phyloP scores from a whole-genome alignment of 2,113 vertebrate genomes.

The Furnarius figulus region DNA sequence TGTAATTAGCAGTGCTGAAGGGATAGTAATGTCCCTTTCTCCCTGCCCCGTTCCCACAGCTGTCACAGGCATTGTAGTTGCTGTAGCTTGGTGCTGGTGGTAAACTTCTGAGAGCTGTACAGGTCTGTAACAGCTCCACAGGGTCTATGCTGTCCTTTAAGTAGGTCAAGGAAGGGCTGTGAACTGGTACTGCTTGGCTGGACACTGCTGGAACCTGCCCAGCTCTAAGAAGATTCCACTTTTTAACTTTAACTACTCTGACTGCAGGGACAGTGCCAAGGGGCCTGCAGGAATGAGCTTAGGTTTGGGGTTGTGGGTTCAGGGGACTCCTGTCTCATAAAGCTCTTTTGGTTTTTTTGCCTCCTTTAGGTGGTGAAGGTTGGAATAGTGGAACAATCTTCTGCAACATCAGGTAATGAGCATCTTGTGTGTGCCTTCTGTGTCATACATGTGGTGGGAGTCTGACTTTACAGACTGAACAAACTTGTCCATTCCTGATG shows the following conservation, averaged over 20 bases:
- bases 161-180: background rate
- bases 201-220: background rate
- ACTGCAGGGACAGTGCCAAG: background rate
- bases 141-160: background rate
- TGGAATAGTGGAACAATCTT: conserved; percentile 93
- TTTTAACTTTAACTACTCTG: background rate
- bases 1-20: background rate
- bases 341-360: background rate
- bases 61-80: background rate
- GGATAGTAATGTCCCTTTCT: background rate
- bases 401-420: conserved; percentile 85
- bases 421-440: background rate
- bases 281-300: background rate
- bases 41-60: background rate
- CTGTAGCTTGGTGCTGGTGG: background rate
- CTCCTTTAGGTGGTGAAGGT: conserved; percentile 91
- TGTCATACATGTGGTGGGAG: background rate
- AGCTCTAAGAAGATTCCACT: background rate
- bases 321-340: background rate
- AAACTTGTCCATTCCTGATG: background rate
- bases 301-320: background rate
- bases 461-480: background rate
- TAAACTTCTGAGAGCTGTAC: background rate
- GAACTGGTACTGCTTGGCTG: background rate
- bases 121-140: background rate